phyloP scores from a whole-genome alignment of 2,888 invertebrate species.

The Philhelius pedissequus region DNA sequence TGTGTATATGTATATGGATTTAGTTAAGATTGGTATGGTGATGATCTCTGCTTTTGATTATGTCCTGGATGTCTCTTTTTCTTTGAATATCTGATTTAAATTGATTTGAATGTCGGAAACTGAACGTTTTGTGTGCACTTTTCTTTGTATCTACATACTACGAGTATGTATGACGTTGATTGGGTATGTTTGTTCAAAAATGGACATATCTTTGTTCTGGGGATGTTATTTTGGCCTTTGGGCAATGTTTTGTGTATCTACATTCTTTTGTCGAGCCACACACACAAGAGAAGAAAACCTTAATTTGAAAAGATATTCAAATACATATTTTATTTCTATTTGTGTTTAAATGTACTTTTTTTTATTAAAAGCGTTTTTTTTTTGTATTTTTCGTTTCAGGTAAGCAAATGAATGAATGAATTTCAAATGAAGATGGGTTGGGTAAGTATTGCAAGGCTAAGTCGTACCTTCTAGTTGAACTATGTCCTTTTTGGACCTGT shows the following conservation, averaged over 20 bases:
- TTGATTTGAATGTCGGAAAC: constrained; percentile 65
- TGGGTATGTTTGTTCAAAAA: constrained; percentile 7
- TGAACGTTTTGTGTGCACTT: constrained; percentile 4
- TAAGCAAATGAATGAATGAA: not conserved
- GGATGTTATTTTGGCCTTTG: constrained; percentile 36
- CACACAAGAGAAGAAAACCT: not conserved
- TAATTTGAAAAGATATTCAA: not conserved
- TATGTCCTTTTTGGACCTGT: too few species aligned
- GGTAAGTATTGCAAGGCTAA: too few species aligned
- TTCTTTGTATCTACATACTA: not conserved
- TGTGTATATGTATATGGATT: not conserved
- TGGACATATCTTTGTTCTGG: constrained; percentile 10
- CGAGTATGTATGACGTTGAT: not conserved
- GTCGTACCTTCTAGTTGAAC: too few species aligned
- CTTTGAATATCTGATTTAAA: constrained; percentile 47
- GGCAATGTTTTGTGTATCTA: not conserved
- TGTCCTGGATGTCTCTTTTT: constrained; percentile 49
- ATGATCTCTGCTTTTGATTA: constrained; percentile 58
- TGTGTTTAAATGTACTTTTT: not conserved
- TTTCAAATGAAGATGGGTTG: not conserved
- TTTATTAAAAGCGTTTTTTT: constrained; percentile 3
- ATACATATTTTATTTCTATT: not conserved
- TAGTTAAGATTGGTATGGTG: not conserved
- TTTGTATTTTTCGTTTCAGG: constrained; percentile 40
- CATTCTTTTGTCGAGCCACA: not conserved